Evolutionary conservation across 2,888 invertebrate species (phyloP), one percentile per base, ranked within the genome.

Genomic region (Nysson spinosus): DNA sequence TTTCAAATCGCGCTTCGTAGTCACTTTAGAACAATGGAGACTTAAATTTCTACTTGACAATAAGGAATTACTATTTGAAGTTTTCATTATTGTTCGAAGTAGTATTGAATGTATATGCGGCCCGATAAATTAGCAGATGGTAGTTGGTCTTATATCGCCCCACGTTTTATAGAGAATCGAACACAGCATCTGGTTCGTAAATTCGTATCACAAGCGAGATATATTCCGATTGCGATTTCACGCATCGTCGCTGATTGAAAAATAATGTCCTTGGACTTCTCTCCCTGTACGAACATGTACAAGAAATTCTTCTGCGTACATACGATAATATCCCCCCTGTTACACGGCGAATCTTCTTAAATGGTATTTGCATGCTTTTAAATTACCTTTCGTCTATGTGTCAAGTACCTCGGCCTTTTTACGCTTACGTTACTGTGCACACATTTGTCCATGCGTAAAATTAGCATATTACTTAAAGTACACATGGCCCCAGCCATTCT

Each of bases 291-390:
- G 46, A 22, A 24, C 34, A 5, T 35, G 28, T 52, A 47, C 30
- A 52, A 17, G 51, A 49, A 43, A 40, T 49, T 30, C 43, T 47
- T 17, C 22, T n/a, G 37, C 42, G 49, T 63, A 60, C 60, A 52
- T 52, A 49, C 54, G 40, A 52, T 40, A 51, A 35, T 49, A 56
- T n/a, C n/a, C n/a, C n/a, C n/a, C n/a, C n/a, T n/a, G n/a, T 57
- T 61, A 56, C 44, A 52, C 28, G 34, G 44, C 19, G 56, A 49
- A 35, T 35, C 58, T 47, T 57, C 49, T 51, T 44, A 49, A 65
- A 49, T 65, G 57, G 60, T 63, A 49, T 61, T 61, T 72, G 44
- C 61, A 49, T 39, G 49, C 26, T 19, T 44, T 50, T 55, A 49
- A 54, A 54, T 66, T 58, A 47, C 35, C 40, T 22, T 40, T 34